A percentile compares a stretch with the other conserved stretches of the same genome.
phyloP scores from a whole-genome alignment of 92 coral and sea anemone genomes.

The Epizoanthus ramosus region DNA sequence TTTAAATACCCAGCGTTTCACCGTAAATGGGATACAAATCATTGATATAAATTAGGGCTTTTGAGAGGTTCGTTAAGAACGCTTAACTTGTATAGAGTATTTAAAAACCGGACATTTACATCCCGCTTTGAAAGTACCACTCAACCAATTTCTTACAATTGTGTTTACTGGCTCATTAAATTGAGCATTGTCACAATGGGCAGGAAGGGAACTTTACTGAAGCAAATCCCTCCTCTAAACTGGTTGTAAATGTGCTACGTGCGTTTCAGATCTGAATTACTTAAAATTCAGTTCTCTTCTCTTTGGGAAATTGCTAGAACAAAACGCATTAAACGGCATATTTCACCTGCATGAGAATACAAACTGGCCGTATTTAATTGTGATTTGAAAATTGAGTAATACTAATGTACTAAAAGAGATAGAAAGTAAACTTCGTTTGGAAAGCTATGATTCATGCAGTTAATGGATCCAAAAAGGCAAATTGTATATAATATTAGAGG shows the following conservation, averaged over 20 bases:
- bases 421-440: neutral
- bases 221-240: constrained; percentile 8
- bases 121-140: neutral
- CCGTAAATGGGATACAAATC: neutral
- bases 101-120: constrained; percentile 6
- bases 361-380: neutral
- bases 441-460: too few species aligned
- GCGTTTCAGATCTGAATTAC: neutral
- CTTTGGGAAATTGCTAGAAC: neutral
- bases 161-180: neutral
- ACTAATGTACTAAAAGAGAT: neutral
- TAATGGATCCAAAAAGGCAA: too few species aligned
- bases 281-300: neutral
- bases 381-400: neutral
- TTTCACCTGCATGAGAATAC: neutral
- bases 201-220: neutral
- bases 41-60: neutral
- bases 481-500: too few species aligned
- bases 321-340: neutral
- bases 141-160: neutral
- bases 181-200: neutral
- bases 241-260: neutral
- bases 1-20: too few species aligned
- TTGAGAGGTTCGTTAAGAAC: neutral
- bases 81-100: neutral